Conservation (phyloP, 1,140 invertebrate species). For the Diachasma alloeum region DNA sequence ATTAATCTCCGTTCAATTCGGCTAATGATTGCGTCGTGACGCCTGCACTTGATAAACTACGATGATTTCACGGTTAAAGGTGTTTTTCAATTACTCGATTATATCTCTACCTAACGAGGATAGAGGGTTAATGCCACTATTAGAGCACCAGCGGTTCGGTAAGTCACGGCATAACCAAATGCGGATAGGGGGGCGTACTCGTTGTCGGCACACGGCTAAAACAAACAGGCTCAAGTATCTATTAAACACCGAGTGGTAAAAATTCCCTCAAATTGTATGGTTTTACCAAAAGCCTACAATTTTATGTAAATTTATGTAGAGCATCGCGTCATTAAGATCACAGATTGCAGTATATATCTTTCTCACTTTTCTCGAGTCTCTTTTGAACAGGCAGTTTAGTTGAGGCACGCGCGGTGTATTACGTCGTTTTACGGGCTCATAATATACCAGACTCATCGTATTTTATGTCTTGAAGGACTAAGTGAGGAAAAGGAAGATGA, state of each 20-base stretch:
- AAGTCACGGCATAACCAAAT: not conserved
- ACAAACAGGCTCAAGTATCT: conserved; percentile 18
- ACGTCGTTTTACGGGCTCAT: conserved; percentile 9
- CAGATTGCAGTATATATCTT: conserved; percentile 38
- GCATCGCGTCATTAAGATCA: conserved; percentile 58
- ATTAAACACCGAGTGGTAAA: conserved; percentile 42
- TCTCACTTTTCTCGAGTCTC: not conserved
- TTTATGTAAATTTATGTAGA: conserved; percentile 62
- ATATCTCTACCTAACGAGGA: not conserved
- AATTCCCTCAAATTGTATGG: conserved; percentile 47
- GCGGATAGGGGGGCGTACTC: not conserved
- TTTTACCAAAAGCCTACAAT: conserved; percentile 56
- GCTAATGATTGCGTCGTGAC: not conserved
- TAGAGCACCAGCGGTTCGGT: not conserved
- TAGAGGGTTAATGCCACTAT: not conserved
- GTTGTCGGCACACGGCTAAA: not conserved
- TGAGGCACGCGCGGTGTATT: conserved; percentile 7
- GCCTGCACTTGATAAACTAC: not conserved
- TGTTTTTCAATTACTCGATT: not conserved
- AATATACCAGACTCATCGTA: not conserved
- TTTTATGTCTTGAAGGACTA: conserved; percentile 6
- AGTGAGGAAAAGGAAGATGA: not conserved
- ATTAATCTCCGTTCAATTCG: not conserved
- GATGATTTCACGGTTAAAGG: not conserved
- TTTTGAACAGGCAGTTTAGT: conserved; percentile 7